Base-by-base conservation (phyloP, 2,888 invertebrate genomes). In the Pardosa pseudoannulata region DNA sequence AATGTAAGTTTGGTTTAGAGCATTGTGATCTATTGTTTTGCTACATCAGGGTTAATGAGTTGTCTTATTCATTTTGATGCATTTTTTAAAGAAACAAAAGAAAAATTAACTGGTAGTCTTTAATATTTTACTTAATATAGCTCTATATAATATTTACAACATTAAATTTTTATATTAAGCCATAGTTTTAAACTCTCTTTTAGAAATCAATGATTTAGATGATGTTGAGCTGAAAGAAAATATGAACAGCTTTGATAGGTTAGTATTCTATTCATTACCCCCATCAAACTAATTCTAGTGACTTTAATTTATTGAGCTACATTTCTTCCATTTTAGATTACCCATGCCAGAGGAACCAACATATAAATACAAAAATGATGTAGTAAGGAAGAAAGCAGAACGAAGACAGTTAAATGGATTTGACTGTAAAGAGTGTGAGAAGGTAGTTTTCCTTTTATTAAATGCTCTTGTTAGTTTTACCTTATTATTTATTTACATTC, bases 351-450 rank as follows among this genome's bases (percentile, higher is more conserved):
- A 78, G 56, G 78, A 86, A 50, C 85, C 80, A 23, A 78, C 78
- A n/a, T 85, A 86, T 67, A 88, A 88, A 70, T 88, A 88, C 29
- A 88, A 88, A 70, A 81, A 86, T 70, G 86, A 78, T 70, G 67
- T 87, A 3, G 86, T 89, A 9, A 67, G 89, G 13, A 78, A 82
- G 31, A 78, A 86, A 74, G 36, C 16, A 11, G 86, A 88, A 27
- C 76, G 89, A 72, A 67, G 64, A 50, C 78, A 88, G 46, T 56
- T 89, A 19, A 73, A 79, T 56, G 89, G 87, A 65, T 87, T 83
- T 75, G 70, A 85, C 31, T 89, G 89, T 70, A 78, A 86, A 74
- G 87, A 88, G 50, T 89, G 89, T 70, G 88, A 82, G 71, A 83
- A 80, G 41, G 87, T 87, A 76, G 2, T 36, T 36, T 36, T 36